phyloP scores from a whole-genome alignment of 2,888 invertebrate genomes.

The Mythimna pallens region DNA sequence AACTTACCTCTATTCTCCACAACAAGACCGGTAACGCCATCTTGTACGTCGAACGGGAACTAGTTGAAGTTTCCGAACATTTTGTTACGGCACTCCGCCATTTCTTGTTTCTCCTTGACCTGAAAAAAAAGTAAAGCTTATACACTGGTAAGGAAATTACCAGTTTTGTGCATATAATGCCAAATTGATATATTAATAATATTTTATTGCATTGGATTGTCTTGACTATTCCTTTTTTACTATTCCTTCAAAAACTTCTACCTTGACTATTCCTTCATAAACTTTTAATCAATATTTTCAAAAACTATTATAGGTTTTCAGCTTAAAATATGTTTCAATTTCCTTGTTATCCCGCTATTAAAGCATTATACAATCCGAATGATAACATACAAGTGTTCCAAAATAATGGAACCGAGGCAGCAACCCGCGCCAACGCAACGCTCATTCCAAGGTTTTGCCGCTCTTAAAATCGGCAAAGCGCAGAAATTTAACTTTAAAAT shows the following conservation, averaged over 20 bases:
- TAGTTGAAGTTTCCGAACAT: not conserved
- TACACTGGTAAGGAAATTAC: not conserved
- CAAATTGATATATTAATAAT: no score
- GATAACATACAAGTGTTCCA: conserved; percentile 27
- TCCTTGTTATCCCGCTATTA: not conserved
- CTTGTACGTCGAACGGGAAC: conserved; percentile 22
- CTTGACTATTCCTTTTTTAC: no score
- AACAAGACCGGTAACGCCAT: conserved; percentile 30
- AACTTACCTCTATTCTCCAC: conserved; percentile 14
- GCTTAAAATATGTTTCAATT: not conserved
- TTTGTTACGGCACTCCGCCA: no score
- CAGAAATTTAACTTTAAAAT: conserved; percentile 82
- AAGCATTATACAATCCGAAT: conserved; percentile 21
- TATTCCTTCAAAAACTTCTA: no score
- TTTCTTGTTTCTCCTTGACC: not conserved
- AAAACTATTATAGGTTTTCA: not conserved
- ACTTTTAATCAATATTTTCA: not conserved
- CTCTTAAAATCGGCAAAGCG: conserved; percentile 60
- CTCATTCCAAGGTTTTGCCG: conserved; percentile 24
- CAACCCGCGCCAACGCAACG: conserved; percentile 44
- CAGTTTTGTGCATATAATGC: not conserved
- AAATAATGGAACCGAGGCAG: conserved; percentile 33
- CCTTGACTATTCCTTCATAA: not conserved
- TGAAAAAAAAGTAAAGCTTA: conserved; percentile 19
- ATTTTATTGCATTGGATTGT: no score